Evolutionary conservation across 2,888 invertebrate species (phyloP).

Genomic region (Spisula subtruncata): DNA sequence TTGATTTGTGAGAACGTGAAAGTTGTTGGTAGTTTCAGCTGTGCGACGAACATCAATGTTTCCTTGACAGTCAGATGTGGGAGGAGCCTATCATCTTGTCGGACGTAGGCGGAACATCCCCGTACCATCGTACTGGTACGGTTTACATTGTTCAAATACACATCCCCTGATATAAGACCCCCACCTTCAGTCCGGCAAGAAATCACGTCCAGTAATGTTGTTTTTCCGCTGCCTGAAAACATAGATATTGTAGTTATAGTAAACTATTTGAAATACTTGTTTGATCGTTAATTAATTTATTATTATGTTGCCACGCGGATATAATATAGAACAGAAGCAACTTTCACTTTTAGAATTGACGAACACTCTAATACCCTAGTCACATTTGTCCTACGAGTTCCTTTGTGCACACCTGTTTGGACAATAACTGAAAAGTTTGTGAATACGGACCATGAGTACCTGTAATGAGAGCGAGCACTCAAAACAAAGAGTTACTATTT

Average conservation of each 20-base stretch:
- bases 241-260: background rate
- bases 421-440: background rate
- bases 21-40: slow-evolving; percentile 88
- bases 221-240: slow-evolving; percentile 95
- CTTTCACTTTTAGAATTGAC: too few species aligned
- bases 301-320: too few species aligned
- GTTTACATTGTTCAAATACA: slow-evolving; percentile 95
- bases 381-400: too few species aligned
- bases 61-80: slow-evolving; percentile 96
- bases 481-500: too few species aligned
- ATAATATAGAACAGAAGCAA: too few species aligned
- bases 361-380: too few species aligned
- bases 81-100: slow-evolving; percentile 94
- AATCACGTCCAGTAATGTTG: slow-evolving; percentile 97
- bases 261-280: too few species aligned
- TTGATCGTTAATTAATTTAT: too few species aligned
- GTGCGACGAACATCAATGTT: slow-evolving; percentile 87
- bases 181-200: slow-evolving; percentile 90
- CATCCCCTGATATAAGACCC: slow-evolving; percentile 95
- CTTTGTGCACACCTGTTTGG: too few species aligned
- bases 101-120: slow-evolving; percentile 93
- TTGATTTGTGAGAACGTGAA: slow-evolving; percentile 91
- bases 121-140: slow-evolving; percentile 89
- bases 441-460: too few species aligned
- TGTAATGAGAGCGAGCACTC: too few species aligned